A percentile compares a stretch with the other conserved stretches of the same genome.
These are phyloP conservation scores for Harmothoe impar DNA, from an alignment of 2,888 invertebrate species.

Conservation along the genomic window DNA sequence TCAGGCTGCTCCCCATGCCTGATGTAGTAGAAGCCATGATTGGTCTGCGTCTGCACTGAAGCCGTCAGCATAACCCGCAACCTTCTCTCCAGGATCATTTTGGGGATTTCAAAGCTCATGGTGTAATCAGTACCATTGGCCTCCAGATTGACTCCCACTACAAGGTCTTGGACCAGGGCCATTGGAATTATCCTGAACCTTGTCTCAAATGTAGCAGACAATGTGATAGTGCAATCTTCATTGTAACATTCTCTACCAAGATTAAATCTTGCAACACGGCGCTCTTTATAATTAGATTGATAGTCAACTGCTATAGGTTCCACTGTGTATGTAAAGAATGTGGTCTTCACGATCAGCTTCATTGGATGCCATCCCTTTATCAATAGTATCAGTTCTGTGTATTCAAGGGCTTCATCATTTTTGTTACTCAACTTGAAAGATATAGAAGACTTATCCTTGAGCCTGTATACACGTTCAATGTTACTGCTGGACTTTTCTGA, in stretches of 20 bases:
- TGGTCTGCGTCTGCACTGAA: background rate
- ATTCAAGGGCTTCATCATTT: conserved; percentile 31
- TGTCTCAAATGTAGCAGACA: background rate
- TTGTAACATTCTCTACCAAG: conserved; percentile 1
- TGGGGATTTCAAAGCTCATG: conserved; percentile 12
- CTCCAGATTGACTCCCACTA: background rate
- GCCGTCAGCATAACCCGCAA: background rate
- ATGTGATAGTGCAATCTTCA: background rate
- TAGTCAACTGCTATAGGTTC: background rate
- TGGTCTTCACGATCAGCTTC: background rate
- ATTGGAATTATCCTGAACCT: background rate
- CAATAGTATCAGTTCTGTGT: background rate
- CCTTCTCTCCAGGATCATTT: background rate
- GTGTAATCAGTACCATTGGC: background rate
- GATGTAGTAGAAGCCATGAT: background rate
- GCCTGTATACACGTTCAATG: background rate
- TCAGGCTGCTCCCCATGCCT: background rate
- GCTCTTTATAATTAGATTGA: too few relatives aligned
- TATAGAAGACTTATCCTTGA: background rate
- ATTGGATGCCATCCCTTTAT: background rate
- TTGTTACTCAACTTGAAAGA: background rate
- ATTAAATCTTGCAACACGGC: background rate
- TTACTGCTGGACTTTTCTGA: background rate
- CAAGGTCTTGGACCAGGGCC: background rate
- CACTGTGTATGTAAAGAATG: background rate